Conservation (phyloP, 2,888 invertebrate species). For the Stenodera caucasica region DNA sequence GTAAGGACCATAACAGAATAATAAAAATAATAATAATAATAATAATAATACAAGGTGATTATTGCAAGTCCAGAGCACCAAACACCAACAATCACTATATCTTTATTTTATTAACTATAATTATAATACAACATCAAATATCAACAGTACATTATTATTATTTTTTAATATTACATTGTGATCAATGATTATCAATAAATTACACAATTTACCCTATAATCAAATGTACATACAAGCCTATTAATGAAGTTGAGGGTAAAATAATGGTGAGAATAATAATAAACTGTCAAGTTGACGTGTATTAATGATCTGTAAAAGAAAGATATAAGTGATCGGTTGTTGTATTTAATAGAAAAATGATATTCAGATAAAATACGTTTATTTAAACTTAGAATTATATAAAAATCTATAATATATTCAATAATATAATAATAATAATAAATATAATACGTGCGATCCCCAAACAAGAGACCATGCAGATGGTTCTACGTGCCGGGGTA, state of each 20-base stretch:
- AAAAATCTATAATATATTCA: slow-evolving; percentile 11
- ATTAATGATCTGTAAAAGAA: background rate
- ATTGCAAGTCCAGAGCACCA: slow-evolving; percentile 27
- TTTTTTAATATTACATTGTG: background rate
- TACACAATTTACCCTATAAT: background rate
- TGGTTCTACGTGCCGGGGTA: slow-evolving; percentile 49
- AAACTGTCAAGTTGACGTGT: slow-evolving; percentile 5
- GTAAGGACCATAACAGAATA: slow-evolving; percentile 10
- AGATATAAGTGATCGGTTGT: background rate
- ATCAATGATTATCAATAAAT: background rate
- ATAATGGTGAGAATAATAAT: slow-evolving; percentile 4
- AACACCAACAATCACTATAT: background rate
- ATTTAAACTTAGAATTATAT: slow-evolving; percentile 4
- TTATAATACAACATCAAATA: no score
- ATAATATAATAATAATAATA: slow-evolving; percentile 16
- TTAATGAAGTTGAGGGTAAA: background rate
- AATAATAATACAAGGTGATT: slow-evolving; percentile 22
- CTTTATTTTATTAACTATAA: background rate
- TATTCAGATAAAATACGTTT: background rate
- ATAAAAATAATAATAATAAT: slow-evolving; percentile 5
- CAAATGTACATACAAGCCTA: background rate
- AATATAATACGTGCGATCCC: slow-evolving; percentile 45
- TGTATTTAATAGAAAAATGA: background rate
- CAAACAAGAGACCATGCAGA: slow-evolving; percentile 50
- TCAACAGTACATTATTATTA: no score